Conservation (phyloP, 1,140 invertebrate genomes). For the Phortica variegata region DNA sequence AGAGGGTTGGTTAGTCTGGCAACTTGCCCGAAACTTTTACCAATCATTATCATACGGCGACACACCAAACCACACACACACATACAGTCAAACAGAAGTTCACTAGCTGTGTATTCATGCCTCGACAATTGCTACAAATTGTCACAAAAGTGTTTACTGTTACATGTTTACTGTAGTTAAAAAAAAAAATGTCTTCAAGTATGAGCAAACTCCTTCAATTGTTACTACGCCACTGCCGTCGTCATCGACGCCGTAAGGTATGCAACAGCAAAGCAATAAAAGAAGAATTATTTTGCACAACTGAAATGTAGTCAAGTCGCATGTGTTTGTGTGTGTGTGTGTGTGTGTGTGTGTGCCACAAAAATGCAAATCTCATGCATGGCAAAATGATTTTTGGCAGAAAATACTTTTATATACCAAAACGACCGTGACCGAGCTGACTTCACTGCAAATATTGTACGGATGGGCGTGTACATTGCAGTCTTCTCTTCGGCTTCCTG, state of each 20-base stretch:
- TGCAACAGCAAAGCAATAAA: conserved; percentile 32
- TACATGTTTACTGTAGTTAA: too few relatives aligned
- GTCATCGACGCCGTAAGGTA: conserved; percentile 50
- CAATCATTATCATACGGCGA: too few relatives aligned
- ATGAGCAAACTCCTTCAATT: too few relatives aligned
- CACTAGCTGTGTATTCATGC: too few relatives aligned
- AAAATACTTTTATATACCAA: conserved; percentile 30
- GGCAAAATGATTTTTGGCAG: conserved; percentile 32
- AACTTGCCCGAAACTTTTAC: too few relatives aligned
- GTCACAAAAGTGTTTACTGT: too few relatives aligned
- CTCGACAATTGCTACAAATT: too few relatives aligned
- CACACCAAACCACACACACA: too few relatives aligned
- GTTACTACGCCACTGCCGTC: conserved; percentile 6
- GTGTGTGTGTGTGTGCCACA: conserved; percentile 12
- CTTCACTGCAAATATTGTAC: background rate
- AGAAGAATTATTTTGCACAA: background rate
- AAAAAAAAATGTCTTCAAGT: too few relatives aligned
- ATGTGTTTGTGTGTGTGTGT: background rate
- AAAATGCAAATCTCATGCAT: conserved; percentile 54
- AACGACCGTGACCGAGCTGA: conserved; percentile 41
- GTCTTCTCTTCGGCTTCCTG: too few relatives aligned
- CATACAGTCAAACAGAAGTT: too few relatives aligned
- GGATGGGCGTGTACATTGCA: conserved; percentile 3
- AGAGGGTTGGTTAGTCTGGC: too few relatives aligned
- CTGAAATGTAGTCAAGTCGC: conserved; percentile 37